Percentiles rank a stretch among this genome's conserved stretches.
Conservation (phyloP, 2,888 invertebrate genomes). For the Lamellibrachia columna region DNA sequence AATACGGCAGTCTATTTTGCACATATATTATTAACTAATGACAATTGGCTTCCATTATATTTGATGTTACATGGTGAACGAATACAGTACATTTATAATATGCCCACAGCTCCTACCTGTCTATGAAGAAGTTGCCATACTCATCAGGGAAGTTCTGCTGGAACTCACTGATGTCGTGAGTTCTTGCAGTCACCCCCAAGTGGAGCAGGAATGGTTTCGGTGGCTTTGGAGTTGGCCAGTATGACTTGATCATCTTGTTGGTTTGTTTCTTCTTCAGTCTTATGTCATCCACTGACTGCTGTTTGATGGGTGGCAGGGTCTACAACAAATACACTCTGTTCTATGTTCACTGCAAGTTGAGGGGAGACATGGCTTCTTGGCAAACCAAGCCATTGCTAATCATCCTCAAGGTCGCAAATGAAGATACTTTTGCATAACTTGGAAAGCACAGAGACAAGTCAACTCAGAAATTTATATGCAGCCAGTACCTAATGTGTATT, state of each 20-base stretch:
- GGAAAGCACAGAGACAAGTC: no score
- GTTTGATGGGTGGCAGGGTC: slow-evolving; percentile 63
- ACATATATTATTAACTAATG: not conserved
- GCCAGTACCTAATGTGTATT: no score
- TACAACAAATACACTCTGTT: slow-evolving; percentile 34
- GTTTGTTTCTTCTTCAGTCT: slow-evolving; percentile 39
- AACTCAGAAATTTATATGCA: no score
- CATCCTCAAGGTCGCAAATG: no score
- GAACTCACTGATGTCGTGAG: slow-evolving; percentile 60
- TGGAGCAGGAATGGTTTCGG: slow-evolving; percentile 63
- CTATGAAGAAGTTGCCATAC: slow-evolving; percentile 57
- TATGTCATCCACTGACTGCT: slow-evolving; percentile 53
- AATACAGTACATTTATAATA: not conserved
- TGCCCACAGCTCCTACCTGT: slow-evolving; percentile 48
- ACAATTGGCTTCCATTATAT: not conserved
- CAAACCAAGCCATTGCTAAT: no score
- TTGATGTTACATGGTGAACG: not conserved
- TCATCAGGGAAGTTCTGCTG: slow-evolving; percentile 61
- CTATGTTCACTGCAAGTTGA: no score
- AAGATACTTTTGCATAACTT: no score
- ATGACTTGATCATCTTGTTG: slow-evolving; percentile 45
- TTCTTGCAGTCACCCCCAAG: slow-evolving; percentile 63
- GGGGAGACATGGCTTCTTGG: no score
- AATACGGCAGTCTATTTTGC: not conserved
- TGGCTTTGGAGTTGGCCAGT: slow-evolving; percentile 58